Conservation (phyloP, 2,113 vertebrate species). For the Hyaena hyaena region DNA sequence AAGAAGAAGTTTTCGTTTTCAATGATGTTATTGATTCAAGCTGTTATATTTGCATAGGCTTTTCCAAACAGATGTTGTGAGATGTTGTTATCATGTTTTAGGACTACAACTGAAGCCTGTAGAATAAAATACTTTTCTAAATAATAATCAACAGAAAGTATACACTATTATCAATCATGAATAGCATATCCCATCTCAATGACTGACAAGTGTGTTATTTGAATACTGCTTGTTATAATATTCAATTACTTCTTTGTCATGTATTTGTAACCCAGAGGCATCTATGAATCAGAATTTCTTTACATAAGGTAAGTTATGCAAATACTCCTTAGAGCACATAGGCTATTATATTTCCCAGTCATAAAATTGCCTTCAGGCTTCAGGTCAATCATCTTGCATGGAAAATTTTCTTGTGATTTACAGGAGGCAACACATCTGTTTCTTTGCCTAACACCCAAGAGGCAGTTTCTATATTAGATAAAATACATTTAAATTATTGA, state of each 20-base stretch:
- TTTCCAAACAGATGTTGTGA: background rate
- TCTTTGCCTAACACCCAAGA: constrained; percentile 5
- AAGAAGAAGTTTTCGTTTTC: background rate
- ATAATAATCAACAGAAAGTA: background rate
- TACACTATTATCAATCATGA: constrained; percentile 23
- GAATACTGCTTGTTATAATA: constrained; percentile 57
- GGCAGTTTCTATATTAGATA: constrained; percentile 50
- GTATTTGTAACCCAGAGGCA: constrained; percentile 47
- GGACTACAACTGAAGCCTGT: background rate
- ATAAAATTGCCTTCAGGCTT: constrained; percentile 63
- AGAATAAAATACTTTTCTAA: background rate
- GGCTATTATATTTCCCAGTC: constrained; percentile 46
- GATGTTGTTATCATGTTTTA: background rate
- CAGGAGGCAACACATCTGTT: constrained; percentile 21
- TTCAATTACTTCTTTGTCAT: constrained; percentile 63
- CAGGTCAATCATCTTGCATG: constrained; percentile 49
- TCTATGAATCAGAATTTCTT: constrained; percentile 43
- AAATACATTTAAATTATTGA: constrained; percentile 54
- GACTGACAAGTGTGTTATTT: constrained; percentile 45
- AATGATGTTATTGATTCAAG: background rate
- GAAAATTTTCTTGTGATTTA: constrained; percentile 62
- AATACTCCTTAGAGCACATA: constrained; percentile 41
- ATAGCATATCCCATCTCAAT: constrained; percentile 31
- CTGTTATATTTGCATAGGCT: background rate
- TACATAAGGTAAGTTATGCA: constrained; percentile 53